Evolutionary conservation across 2,113 vertebrate genomes (phyloP).

Genomic region (Natator depressus): DNA sequence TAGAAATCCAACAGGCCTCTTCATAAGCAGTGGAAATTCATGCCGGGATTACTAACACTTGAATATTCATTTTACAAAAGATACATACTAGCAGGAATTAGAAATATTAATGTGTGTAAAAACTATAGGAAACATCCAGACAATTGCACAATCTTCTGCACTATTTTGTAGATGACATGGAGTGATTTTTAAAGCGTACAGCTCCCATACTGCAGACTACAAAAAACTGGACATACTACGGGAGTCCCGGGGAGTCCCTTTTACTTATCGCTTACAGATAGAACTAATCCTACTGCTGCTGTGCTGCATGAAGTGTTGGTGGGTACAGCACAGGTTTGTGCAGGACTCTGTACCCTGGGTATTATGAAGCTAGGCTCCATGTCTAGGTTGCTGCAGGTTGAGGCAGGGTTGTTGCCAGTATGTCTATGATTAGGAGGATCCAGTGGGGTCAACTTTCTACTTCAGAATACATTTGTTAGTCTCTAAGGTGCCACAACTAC

Average conservation of each 20-base stretch:
- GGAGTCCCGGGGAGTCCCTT: not conserved
- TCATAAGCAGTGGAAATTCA: not conserved
- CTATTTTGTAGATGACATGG: not conserved
- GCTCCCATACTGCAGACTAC: not conserved
- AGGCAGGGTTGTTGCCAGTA: not conserved
- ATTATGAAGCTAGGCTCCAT: accelerated
- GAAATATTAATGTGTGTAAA: accelerated
- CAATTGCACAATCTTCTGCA: accelerated
- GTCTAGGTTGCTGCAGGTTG: accelerated
- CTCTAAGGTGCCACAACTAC: too few species aligned
- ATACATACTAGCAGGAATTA: accelerated
- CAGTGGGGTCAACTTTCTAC: not conserved
- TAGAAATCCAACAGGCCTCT: not conserved
- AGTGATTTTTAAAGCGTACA: not conserved
- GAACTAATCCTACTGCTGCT: not conserved
- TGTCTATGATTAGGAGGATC: accelerated
- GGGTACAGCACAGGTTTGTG: not conserved
- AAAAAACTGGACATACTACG: not conserved
- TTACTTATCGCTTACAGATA: not conserved
- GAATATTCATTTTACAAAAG: accelerated
- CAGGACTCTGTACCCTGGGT: accelerated
- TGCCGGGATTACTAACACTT: accelerated
- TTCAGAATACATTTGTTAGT: too few species aligned
- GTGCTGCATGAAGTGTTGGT: not conserved
- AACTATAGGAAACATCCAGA: not conserved